These are phyloP conservation scores for Odontophorus gujanensis DNA, from an alignment of 2,113 vertebrate species.

Conservation along the genomic window DNA sequence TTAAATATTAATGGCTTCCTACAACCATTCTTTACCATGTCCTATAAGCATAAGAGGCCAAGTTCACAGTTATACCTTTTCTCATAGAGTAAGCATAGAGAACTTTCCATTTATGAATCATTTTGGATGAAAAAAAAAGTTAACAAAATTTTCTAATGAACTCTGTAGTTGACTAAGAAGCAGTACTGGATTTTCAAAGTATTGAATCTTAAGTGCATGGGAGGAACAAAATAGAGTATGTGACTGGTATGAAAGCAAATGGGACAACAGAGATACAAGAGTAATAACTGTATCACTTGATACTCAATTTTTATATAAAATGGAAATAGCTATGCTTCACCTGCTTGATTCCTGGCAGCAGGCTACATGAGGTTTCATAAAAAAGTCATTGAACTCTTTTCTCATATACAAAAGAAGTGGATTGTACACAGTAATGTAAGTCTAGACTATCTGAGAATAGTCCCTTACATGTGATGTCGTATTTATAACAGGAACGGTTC, in stretches of 20 bases:
- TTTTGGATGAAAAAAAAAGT: background rate
- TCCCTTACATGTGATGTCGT: background rate
- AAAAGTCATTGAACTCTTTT: constrained; percentile 28
- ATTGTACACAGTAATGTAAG: constrained; percentile 1
- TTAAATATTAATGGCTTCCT: background rate
- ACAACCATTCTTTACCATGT: background rate
- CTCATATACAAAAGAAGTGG: constrained; percentile 17
- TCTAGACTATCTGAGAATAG: constrained; percentile 51
- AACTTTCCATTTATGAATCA: background rate
- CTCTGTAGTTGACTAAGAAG: background rate
- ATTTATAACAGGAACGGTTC: constrained; percentile 28
- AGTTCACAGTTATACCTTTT: background rate
- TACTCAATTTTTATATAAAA: background rate
- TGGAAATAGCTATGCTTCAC: background rate
- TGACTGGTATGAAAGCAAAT: background rate
- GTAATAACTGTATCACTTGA: background rate
- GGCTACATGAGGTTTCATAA: background rate
- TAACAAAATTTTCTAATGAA: background rate
- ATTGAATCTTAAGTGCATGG: background rate
- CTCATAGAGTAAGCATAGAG: accelerated
- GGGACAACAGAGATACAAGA: background rate
- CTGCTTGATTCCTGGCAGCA: background rate
- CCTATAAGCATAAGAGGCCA: background rate
- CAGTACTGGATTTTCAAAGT: background rate
- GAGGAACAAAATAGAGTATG: accelerated